Evolutionary conservation across 2,113 vertebrate species (phyloP).

Genomic region (Tinamus guttatus): DNA sequence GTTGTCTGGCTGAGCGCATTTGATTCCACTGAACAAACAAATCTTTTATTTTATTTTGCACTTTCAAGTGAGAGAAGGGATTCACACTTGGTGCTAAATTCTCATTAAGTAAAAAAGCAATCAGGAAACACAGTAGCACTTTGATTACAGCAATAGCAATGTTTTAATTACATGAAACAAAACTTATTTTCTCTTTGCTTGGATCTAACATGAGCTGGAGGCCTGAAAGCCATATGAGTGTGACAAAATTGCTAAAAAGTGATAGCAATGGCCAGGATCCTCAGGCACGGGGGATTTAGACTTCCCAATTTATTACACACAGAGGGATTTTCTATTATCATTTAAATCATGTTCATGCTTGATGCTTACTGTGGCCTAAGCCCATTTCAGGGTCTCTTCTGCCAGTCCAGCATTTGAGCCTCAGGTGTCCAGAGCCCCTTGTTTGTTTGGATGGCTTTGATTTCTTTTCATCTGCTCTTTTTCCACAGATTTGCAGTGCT

Average conservation of each 20-base stretch:
- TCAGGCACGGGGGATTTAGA: background rate
- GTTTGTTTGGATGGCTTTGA: background rate
- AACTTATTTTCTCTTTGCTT: background rate
- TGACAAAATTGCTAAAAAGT: background rate
- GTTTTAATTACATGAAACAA: background rate
- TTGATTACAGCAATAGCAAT: background rate
- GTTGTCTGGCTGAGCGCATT: background rate
- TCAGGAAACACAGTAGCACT: background rate
- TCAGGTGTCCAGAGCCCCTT: background rate
- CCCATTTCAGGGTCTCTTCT: background rate
- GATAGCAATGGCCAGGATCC: background rate
- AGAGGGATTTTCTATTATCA: background rate
- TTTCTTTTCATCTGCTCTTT: background rate
- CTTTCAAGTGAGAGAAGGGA: background rate
- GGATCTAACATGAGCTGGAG: background rate
- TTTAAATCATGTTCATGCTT: background rate
- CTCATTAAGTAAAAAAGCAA: background rate
- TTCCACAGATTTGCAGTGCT: background rate
- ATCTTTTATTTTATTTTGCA: background rate
- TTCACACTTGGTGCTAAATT: background rate
- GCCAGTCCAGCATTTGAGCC: background rate
- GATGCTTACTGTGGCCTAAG: background rate
- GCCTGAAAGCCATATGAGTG: background rate
- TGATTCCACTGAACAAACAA: background rate
- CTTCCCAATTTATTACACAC: background rate